These are phyloP conservation scores for Amblyjoppa fuscipennis DNA, from an alignment of 2,888 invertebrate species.

Conservation along the genomic window DNA sequence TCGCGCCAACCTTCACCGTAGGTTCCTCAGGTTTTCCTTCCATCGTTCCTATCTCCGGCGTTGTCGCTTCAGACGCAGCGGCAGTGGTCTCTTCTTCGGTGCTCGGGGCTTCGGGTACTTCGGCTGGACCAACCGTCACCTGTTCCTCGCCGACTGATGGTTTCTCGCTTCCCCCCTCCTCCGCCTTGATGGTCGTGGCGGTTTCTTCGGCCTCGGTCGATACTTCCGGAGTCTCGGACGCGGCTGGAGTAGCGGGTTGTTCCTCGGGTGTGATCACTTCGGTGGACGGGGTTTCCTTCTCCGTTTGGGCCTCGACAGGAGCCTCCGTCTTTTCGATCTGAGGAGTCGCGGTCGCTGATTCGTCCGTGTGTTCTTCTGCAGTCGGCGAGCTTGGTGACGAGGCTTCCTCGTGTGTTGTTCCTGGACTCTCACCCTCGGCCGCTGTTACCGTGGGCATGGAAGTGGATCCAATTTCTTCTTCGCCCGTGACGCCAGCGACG, in stretches of 20 bases:
- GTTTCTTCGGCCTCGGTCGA: constrained; percentile 36
- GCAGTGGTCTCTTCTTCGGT: constrained; percentile 46
- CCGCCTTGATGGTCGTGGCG: constrained; percentile 14
- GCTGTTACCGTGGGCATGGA: constrained; percentile 18
- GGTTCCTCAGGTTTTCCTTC: constrained; percentile 68
- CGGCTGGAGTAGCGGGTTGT: constrained; percentile 53
- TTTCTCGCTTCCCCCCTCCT: constrained; percentile 44
- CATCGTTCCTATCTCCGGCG: background rate
- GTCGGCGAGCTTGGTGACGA: constrained; percentile 40
- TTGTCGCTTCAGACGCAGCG: constrained; percentile 30
- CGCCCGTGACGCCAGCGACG: constrained; percentile 15
- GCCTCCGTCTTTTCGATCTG: constrained; percentile 60
- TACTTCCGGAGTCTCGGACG: constrained; percentile 45
- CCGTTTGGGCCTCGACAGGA: constrained; percentile 69
- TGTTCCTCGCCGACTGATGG: constrained; percentile 48
- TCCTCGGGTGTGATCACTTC: constrained; percentile 46
- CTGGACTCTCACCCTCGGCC: constrained; percentile 45
- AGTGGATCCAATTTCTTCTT: constrained; percentile 27
- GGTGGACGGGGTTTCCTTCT: constrained; percentile 43
- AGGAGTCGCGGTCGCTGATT: constrained; percentile 50
- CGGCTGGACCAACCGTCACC: constrained; percentile 36
- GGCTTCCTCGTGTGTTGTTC: constrained; percentile 30
- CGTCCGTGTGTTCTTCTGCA: constrained; percentile 45
- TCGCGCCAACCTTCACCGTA: constrained; percentile 63
- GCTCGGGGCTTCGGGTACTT: constrained; percentile 58